Evolutionary conservation across 2,797 vertebrate species (phyloP), one percentile per base, ranked within the genome.

Genomic region (Peromyscus nudipes): DNA sequence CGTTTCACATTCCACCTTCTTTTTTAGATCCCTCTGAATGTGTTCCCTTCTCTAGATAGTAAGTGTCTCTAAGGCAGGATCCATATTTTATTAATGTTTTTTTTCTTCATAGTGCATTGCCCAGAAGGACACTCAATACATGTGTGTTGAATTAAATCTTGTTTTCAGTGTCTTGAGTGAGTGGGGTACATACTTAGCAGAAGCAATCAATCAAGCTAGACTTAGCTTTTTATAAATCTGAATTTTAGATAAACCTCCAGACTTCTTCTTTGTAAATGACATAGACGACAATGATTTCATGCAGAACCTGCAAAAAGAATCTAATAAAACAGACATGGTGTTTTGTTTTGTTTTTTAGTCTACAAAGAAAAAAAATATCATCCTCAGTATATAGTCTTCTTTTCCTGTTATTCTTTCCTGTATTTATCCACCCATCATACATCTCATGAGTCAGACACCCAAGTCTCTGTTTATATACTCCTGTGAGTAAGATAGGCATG

Each of bases 231-330:
- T 49, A 25, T 49, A 96, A 96, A 89, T 96, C 60, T 75, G 52
- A 96, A 86, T 91, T 97, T 95, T 90, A 93, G 37, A 82, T 93
- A 65, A 89, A 76, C 83, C 23, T 17, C 64, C 71, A 92, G 94
- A 88, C 16, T 89, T 92, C 21, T 79, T 94, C 81, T 40, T 92
- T 92, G 52, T 17, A 83, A 96, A 60, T 95, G 62, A 95, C 37
- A 77, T 89, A 60, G 64, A 52, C 88, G 19, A 83, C 14, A 71
- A 82, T 75, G 19, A 75, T 81, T 89, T 93, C 55, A 75, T 46
- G 40, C 75, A 75, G 76, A 95, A 92, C 62, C 49, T 96, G 19
- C 84, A 69, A 84, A 79, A 85, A 80, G 60, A 76, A 90, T 75
- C 76, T 65, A 92, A 79, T 31, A 40, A 86, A 46, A 16, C 52